These are phyloP conservation scores for Aphis craccivora DNA, from an alignment of 1,140 invertebrate genomes.

Conservation along the genomic window DNA sequence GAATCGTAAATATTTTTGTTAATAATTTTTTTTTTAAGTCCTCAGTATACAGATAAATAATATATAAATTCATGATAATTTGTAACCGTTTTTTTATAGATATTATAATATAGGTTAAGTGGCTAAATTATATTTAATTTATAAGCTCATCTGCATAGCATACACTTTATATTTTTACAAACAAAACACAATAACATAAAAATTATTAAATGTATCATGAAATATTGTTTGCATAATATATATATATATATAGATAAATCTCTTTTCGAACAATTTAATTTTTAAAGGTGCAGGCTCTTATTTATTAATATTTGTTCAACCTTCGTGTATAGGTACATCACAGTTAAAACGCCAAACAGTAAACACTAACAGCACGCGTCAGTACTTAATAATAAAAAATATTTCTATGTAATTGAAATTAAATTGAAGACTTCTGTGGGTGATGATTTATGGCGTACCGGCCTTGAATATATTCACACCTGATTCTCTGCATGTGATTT, in stretches of 20 bases:
- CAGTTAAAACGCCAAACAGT: neutral
- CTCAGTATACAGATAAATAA: neutral
- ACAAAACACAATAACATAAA: neutral
- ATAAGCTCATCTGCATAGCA: neutral
- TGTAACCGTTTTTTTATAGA: neutral
- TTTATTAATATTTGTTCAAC: slow-evolving; percentile 3
- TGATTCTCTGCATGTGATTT: neutral
- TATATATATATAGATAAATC: neutral
- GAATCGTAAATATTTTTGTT: neutral
- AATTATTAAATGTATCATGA: neutral
- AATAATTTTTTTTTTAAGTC: neutral
- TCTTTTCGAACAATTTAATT: neutral
- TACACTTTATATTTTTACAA: neutral
- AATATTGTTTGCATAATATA: too few species aligned
- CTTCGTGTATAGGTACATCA: neutral
- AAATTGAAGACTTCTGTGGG: neutral
- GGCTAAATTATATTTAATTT: neutral
- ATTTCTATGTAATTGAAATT: neutral
- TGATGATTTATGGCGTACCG: neutral
- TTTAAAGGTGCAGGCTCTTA: neutral
- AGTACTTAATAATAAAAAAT: neutral
- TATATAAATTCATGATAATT: neutral
- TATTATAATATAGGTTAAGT: neutral
- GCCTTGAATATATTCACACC: neutral
- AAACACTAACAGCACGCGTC: neutral